Conservation (phyloP, 2,888 invertebrate species). For the Hylaea fasciaria region DNA sequence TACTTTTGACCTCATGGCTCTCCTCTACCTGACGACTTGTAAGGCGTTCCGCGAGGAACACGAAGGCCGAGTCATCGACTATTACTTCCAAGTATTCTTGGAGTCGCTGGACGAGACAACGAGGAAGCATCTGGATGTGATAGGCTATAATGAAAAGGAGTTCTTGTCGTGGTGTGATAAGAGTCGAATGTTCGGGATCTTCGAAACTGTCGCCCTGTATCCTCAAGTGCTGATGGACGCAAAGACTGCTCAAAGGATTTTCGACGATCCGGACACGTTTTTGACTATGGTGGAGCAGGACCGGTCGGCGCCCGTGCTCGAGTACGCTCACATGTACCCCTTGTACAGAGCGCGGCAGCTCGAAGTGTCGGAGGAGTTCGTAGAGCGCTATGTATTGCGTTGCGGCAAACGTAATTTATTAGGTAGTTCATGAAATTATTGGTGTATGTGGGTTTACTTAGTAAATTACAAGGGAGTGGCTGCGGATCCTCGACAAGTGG, state of each 20-base stretch:
- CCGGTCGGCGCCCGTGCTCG: constrained; percentile 53
- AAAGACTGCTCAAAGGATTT: constrained; percentile 46
- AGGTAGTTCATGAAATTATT: background rate
- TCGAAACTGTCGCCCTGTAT: constrained; percentile 46
- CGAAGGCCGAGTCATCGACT: constrained; percentile 53
- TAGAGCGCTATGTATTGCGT: constrained; percentile 54
- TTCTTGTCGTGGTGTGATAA: constrained; percentile 54
- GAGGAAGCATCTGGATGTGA: constrained; percentile 47
- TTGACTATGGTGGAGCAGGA: constrained; percentile 46
- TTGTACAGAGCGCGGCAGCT: constrained; percentile 54
- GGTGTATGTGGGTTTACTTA: background rate
- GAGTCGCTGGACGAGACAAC: constrained; percentile 51
- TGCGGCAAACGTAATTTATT: background rate
- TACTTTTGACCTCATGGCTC: constrained; percentile 65
- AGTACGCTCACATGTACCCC: constrained; percentile 43
- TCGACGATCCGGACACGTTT: constrained; percentile 57
- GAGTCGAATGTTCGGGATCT: constrained; percentile 53
- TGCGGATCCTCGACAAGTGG: background rate
- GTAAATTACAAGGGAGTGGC: background rate
- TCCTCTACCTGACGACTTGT: constrained; percentile 64
- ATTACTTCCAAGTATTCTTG: constrained; percentile 61
- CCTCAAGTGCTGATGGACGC: constrained; percentile 57
- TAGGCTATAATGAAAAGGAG: constrained; percentile 52
- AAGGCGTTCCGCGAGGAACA: constrained; percentile 57
- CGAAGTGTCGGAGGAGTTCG: constrained; percentile 63